These are phyloP conservation scores for Pitta sordida DNA, from an alignment of 2,113 vertebrate genomes.

Conservation along the genomic window DNA sequence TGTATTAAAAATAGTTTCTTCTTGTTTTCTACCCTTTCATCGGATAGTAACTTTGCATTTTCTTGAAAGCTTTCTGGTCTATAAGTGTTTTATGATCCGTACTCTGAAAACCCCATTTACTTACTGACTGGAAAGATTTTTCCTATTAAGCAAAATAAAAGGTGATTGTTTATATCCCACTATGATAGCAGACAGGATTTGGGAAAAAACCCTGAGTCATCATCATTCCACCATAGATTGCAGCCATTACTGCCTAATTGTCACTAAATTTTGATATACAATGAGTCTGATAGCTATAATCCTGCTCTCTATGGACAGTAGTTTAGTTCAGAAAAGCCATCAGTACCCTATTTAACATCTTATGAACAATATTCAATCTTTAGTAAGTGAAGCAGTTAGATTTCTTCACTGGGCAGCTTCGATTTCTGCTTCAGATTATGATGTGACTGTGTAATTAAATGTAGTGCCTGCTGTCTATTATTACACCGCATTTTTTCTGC, in stretches of 20 bases:
- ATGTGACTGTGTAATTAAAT: not conserved
- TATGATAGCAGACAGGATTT: not conserved
- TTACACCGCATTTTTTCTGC: not conserved
- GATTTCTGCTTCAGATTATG: conserved; percentile 9
- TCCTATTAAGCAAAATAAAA: not conserved
- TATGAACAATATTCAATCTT: not conserved
- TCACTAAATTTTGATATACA: not conserved
- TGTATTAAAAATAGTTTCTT: conserved; percentile 51
- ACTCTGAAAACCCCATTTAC: not conserved
- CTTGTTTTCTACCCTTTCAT: conserved; percentile 37
- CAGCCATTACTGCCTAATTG: not conserved
- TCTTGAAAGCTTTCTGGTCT: conserved; percentile 21
- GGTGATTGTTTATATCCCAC: not conserved
- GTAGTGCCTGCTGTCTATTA: not conserved
- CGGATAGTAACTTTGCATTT: conserved; percentile 28
- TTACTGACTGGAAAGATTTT: not conserved
- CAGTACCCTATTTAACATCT: not conserved
- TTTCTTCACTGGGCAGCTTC: not conserved
- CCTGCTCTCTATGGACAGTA: not conserved
- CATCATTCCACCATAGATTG: not conserved
- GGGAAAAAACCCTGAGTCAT: not conserved
- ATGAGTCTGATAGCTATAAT: not conserved
- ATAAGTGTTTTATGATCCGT: not conserved
- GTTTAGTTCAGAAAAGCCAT: not conserved
- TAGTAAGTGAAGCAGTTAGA: not conserved